Evolutionary conservation across 2,888 invertebrate species (phyloP).

Genomic region (Harpalus rubripes): DNA sequence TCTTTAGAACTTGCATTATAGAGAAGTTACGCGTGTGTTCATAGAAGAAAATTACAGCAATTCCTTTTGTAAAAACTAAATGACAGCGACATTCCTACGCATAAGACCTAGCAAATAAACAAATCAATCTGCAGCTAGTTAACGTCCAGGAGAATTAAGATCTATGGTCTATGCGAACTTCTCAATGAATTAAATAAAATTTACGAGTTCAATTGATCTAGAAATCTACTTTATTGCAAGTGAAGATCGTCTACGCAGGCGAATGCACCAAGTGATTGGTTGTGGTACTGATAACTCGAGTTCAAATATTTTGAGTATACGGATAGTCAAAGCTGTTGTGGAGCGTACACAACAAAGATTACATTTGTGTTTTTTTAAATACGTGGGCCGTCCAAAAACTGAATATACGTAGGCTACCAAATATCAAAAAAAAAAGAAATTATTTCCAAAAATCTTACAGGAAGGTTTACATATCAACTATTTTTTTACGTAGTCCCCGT

Average conservation of each 20-base stretch:
- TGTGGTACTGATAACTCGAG: too few species aligned
- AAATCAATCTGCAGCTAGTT: constrained; percentile 32
- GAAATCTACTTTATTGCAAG: constrained; percentile 50
- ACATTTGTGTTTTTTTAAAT: too few species aligned
- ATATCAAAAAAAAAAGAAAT: too few species aligned
- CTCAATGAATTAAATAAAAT: constrained; percentile 22
- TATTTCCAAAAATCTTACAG: too few species aligned
- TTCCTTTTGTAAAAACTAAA: not conserved
- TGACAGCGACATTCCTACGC: not conserved
- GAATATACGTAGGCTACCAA: too few species aligned
- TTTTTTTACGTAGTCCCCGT: too few species aligned
- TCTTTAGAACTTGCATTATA: not conserved
- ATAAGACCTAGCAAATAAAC: constrained; percentile 12
- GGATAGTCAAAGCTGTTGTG: too few species aligned
- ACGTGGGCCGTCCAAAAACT: too few species aligned
- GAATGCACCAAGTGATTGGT: too few species aligned
- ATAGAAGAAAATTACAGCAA: not conserved
- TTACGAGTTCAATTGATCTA: constrained; percentile 52
- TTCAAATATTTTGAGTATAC: too few species aligned
- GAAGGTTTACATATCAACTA: too few species aligned
- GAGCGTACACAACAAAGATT: too few species aligned
- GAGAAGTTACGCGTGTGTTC: not conserved
- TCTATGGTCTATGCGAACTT: constrained; percentile 27
- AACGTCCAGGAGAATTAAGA: constrained; percentile 32
- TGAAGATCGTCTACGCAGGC: not conserved